phyloP scores from a whole-genome alignment of 64 coral and sea anemone genomes.

The Porites australiensis region DNA sequence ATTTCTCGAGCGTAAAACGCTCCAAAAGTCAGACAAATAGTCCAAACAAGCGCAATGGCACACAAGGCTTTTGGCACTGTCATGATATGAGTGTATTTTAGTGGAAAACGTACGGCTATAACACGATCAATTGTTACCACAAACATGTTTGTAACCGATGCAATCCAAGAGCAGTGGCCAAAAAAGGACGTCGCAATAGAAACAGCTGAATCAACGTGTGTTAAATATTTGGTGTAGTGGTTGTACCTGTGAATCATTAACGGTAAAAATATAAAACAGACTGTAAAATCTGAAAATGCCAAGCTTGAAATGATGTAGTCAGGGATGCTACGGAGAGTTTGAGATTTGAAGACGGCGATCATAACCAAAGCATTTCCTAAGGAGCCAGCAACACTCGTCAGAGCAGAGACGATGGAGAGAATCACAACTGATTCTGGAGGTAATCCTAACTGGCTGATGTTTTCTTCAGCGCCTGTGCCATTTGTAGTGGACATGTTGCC shows the following conservation, averaged over 20 bases:
- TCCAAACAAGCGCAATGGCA: not conserved
- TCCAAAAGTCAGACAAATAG: not conserved
- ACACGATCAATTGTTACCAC: conserved; percentile 14
- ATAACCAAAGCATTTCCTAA: not conserved
- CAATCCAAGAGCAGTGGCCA: not conserved
- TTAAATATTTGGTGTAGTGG: not conserved
- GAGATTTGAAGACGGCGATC: not conserved
- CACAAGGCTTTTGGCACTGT: not conserved
- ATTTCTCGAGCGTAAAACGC: not conserved
- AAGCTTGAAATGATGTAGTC: conserved; percentile 31
- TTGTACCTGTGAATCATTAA: not conserved
- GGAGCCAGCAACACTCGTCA: conserved; percentile 1
- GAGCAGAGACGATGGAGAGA: not conserved
- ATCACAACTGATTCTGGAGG: conserved; percentile 1
- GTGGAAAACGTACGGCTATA: not conserved
- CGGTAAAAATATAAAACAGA: not conserved
- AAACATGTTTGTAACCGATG: conserved; percentile 4
- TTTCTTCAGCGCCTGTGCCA: not conserved
- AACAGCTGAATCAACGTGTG: not conserved
- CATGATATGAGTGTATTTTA: not conserved
- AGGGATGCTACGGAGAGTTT: not conserved
- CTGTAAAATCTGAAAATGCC: conserved; percentile 25
- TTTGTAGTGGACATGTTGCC: not conserved
- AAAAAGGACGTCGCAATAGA: not conserved
- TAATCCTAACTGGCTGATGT: not conserved